Evolutionary conservation across 2,113 vertebrate genomes (phyloP).

Genomic region (Neofelis nebulosa): DNA sequence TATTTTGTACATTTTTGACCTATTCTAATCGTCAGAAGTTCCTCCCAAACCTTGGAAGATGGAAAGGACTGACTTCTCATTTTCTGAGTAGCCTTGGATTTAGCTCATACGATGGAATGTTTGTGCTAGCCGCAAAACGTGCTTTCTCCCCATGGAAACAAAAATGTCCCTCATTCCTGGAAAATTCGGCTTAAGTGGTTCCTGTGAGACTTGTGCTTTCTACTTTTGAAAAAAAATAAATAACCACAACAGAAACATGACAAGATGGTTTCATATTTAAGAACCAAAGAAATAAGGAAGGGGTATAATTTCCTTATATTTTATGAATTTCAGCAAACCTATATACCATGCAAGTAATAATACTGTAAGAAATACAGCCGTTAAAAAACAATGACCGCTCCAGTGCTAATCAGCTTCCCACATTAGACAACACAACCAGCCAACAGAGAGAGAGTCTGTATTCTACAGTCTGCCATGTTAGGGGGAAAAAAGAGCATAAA

Average conservation of each 20-base stretch:
- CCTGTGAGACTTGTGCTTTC: not conserved
- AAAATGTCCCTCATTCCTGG: not conserved
- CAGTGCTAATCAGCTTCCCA: not conserved
- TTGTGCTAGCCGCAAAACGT: not conserved
- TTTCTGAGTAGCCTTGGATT: conserved; percentile 1
- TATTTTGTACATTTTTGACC: not conserved
- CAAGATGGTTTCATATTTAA: conserved; percentile 73
- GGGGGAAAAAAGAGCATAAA: not conserved
- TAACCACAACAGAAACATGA: conserved; percentile 48
- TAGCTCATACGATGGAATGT: not conserved
- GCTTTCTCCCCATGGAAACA: not conserved
- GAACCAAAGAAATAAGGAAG: not conserved
- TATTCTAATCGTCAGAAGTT: not conserved
- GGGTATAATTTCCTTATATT: conserved; percentile 64
- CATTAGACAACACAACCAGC: not conserved
- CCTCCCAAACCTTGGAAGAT: not conserved
- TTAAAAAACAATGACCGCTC: conserved; percentile 74
- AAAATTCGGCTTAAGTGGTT: not conserved
- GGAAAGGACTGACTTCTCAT: not conserved
- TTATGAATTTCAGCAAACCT: conserved; percentile 82
- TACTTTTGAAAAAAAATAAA: conserved; percentile 35
- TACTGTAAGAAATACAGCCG: conserved; percentile 64
- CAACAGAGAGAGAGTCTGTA: not conserved
- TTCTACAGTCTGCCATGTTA: not conserved
- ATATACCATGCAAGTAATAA: conserved; percentile 71